Evolutionary conservation across 2,888 invertebrate species (phyloP).

Genomic region (Quadroppia sp.): DNA sequence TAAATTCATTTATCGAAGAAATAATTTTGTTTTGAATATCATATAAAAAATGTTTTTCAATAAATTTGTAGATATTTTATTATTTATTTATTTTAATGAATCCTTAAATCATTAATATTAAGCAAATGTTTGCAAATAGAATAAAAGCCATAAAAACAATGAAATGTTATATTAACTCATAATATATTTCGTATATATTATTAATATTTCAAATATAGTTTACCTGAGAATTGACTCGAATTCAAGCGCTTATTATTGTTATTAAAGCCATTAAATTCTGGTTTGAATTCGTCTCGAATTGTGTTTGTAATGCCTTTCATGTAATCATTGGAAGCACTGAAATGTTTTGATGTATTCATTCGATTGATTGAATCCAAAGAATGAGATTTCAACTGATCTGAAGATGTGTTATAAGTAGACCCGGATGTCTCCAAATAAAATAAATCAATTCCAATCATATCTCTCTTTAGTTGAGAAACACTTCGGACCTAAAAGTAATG

Average conservation of each 20-base stretch:
- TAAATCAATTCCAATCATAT: slow-evolving; percentile 84
- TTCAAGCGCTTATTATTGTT: neutral
- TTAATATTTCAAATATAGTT: too few species aligned
- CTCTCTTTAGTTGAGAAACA: slow-evolving; percentile 86
- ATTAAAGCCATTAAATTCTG: neutral
- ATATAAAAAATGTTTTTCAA: too few species aligned
- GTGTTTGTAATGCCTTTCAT: neutral
- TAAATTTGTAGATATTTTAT: too few species aligned
- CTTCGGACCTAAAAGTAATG: slow-evolving; percentile 74
- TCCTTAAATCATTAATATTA: too few species aligned
- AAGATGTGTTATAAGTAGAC: neutral
- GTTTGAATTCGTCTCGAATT: neutral
- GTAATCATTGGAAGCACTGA: neutral
- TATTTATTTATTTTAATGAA: too few species aligned
- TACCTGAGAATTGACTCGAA: slow-evolving; percentile 8
- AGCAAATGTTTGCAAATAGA: too few species aligned
- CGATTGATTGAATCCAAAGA: slow-evolving; percentile 33
- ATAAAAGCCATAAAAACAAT: too few species aligned
- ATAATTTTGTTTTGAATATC: too few species aligned
- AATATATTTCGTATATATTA: too few species aligned
- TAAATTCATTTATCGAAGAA: too few species aligned
- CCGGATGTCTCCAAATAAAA: slow-evolving; percentile 69
- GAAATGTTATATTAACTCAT: too few species aligned
- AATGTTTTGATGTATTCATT: slow-evolving; percentile 20
- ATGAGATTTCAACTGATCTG: slow-evolving; percentile 17